Percentiles rank a stretch among this genome's conserved stretches.
Evolutionary conservation across 2,113 vertebrate genomes (phyloP).

Genomic region (Melozone crissalis): DNA sequence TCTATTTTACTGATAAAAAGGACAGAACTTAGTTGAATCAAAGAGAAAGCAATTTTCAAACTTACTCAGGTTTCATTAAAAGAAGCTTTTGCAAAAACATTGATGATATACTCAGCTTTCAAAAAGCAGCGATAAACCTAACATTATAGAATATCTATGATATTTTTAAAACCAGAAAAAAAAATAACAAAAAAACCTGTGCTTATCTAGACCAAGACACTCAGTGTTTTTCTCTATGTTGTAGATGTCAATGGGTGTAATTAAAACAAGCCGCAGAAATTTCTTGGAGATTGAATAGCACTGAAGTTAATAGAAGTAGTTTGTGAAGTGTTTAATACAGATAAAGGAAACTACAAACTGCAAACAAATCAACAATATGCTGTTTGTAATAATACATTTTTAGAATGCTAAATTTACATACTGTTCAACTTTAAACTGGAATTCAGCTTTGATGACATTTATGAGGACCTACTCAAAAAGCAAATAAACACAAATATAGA

Average conservation of each 20-base stretch:
- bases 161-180: neutral
- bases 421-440: neutral
- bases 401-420: neutral
- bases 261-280: neutral
- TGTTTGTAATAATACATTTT: neutral
- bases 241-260: neutral
- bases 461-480: neutral
- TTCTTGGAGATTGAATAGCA: neutral
- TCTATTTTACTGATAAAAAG: neutral
- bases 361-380: neutral
- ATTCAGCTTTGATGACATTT: neutral
- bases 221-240: neutral
- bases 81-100: neutral
- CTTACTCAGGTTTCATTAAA: neutral
- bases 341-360: neutral
- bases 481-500: neutral
- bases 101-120: neutral
- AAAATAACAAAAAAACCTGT: neutral
- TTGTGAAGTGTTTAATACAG: neutral
- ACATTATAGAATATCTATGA: neutral
- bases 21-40: neutral
- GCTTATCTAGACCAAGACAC: neutral
- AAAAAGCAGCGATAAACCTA: neutral
- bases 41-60: neutral
- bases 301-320: neutral